A percentile compares a stretch with the other conserved stretches of the same genome.
Evolutionary conservation across 2,113 vertebrate species (phyloP).

Genomic region (Cebus imitator): DNA sequence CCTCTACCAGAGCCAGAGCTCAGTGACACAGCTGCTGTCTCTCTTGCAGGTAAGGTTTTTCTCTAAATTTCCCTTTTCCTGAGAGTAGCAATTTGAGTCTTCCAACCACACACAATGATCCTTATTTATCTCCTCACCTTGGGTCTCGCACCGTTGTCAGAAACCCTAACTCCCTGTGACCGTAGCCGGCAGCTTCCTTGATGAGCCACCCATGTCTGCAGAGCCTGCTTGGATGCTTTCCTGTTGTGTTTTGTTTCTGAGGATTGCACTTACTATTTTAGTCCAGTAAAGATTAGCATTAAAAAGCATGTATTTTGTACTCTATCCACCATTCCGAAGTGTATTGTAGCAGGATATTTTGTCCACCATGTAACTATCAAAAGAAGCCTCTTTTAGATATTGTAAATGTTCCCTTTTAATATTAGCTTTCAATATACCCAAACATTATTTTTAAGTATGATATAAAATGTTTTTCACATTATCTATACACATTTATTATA

Average conservation of each 20-base stretch:
- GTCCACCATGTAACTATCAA: neutral
- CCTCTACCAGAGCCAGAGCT: neutral
- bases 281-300: neutral
- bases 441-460: neutral
- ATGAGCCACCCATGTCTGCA: accelerated
- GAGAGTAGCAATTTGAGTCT: neutral
- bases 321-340: neutral
- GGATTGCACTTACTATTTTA: neutral
- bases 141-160: neutral
- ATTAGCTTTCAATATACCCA: neutral
- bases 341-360: neutral
- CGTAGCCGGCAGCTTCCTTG: accelerated
- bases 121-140: accelerated
- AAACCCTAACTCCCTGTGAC: accelerated
- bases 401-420: neutral
- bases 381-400: neutral
- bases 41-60: too few relatives aligned
- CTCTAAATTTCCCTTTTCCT: accelerated
- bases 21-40: too few relatives aligned
- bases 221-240: neutral
- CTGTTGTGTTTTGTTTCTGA: neutral
- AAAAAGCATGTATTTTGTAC: neutral
- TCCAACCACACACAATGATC: accelerated
- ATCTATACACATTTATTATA: neutral
- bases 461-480: neutral